Evolutionary conservation across 2,888 invertebrate genomes (phyloP), one percentile per base, ranked within the genome.

Genomic region (Caenorhabditis zanzibari): DNA sequence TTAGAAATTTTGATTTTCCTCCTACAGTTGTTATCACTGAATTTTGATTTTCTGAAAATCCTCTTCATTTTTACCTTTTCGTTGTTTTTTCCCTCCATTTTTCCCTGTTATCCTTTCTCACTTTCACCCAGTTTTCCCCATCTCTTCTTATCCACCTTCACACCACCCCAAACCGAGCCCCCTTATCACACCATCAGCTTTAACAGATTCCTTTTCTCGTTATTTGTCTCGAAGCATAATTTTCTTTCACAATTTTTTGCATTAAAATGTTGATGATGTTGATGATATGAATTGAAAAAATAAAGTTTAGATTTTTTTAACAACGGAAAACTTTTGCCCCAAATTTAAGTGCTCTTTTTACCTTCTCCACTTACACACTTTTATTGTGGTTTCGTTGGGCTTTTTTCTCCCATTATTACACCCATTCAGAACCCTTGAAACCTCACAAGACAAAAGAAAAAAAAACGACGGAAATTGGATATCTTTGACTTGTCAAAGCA

Each of bases 31-130:
- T 44, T 44, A 44, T 44, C 9, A 22, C 58, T 26, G 19, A 63
- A 47, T 56, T 41, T 41, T 44, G 47, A 63, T 63, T 63, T 63
- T 63, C 61, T 63, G 61, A 61, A 63, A 63, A 63, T 47, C 47
- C 32, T 19, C 7, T 6, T 26, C 24, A 35, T 58, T 69, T 59
- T 28, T 69, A 28, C n/a, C n/a, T n/a, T n/a, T n/a, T 44, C 71
- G 19, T 47, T 6, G 7, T 61, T 54, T 52, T 35, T 26, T 14
- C 16, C 2, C 44, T 44, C 12, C 16, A 9, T 44, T 16, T 35
- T 28, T 35, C 35, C 28, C n/a, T 58, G 38, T 38, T 38, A 38
- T 38, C 14, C 12, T 19, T 44, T 44, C 28, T 44, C 35, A 35
- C 58, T 59, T 28, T 61, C 35, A 35, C 64, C 32, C 49, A 22